A percentile compares a stretch with the other conserved stretches of the same genome.
These are phyloP conservation scores for Deroplatys truncata DNA, from an alignment of 2,888 invertebrate genomes.

Conservation along the genomic window DNA sequence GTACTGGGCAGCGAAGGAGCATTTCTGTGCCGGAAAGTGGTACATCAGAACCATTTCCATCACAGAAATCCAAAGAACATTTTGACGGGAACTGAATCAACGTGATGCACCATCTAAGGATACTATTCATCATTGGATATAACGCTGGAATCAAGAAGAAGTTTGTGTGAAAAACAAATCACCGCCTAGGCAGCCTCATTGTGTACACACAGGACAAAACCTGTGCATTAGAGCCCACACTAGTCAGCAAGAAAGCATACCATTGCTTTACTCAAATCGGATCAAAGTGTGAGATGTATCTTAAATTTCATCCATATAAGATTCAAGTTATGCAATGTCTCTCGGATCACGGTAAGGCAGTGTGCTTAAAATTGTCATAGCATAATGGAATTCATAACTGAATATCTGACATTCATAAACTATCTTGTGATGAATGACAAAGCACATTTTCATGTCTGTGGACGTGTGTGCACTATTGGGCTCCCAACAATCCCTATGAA, in stretches of 20 bases:
- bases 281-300: not conserved
- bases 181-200: not conserved
- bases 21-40: too few species aligned
- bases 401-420: not conserved
- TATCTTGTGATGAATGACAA: not conserved
- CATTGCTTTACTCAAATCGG: not conserved
- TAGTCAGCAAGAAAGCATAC: not conserved
- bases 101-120: not conserved
- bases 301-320: not conserved
- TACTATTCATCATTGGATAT: not conserved
- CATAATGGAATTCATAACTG: not conserved
- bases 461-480: not conserved
- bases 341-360: not conserved
- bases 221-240: not conserved
- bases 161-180: not conserved
- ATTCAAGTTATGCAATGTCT: not conserved
- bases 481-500: too few species aligned
- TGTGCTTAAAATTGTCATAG: not conserved
- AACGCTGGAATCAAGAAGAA: not conserved
- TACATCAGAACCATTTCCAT: not conserved
- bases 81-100: not conserved
- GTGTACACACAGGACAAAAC: not conserved
- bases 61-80: not conserved
- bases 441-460: not conserved
- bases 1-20: too few species aligned